Percentiles rank a stretch among this genome's conserved stretches.
Evolutionary conservation across 2,888 invertebrate genomes (phyloP).

Genomic region (Tetrapedia diversipes): DNA sequence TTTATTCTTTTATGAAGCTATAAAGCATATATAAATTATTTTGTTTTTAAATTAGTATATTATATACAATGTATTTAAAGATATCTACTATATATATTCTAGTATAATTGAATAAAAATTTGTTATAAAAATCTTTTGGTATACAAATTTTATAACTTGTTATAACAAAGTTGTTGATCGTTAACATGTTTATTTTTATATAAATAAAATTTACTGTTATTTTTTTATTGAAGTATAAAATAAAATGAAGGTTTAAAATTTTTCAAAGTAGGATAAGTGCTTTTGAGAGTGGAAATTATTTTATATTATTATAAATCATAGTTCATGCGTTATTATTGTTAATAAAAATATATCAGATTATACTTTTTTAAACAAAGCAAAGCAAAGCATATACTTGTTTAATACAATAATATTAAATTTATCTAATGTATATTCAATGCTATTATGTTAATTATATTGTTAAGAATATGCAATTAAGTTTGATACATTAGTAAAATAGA

Average conservation of each 20-base stretch:
- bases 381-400: conserved; percentile 8
- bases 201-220: conserved; percentile 30
- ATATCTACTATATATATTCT: background rate
- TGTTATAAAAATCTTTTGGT: conserved; percentile 19
- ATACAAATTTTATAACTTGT: conserved; percentile 13
- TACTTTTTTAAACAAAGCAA: conserved; percentile 7
- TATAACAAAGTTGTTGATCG: conserved; percentile 15
- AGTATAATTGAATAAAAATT: conserved; percentile 20
- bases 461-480: conserved; percentile 1
- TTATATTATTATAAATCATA: background rate
- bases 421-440: conserved; percentile 6
- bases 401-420: conserved; percentile 6
- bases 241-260: conserved; percentile 1
- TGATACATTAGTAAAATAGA: conserved; percentile 7
- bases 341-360: background rate
- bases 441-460: conserved; percentile 15
- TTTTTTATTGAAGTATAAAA: background rate
- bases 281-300: conserved; percentile 19
- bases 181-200: conserved; percentile 6
- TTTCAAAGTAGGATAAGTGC: conserved; percentile 34
- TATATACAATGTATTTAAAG: conserved; percentile 10
- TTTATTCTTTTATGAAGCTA: conserved; percentile 29
- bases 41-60: conserved; percentile 15
- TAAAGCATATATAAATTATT: conserved; percentile 13
- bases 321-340: conserved; percentile 2